Base-by-base conservation (phyloP, 2,888 invertebrate species). In the Oxycera nigricornis region DNA sequence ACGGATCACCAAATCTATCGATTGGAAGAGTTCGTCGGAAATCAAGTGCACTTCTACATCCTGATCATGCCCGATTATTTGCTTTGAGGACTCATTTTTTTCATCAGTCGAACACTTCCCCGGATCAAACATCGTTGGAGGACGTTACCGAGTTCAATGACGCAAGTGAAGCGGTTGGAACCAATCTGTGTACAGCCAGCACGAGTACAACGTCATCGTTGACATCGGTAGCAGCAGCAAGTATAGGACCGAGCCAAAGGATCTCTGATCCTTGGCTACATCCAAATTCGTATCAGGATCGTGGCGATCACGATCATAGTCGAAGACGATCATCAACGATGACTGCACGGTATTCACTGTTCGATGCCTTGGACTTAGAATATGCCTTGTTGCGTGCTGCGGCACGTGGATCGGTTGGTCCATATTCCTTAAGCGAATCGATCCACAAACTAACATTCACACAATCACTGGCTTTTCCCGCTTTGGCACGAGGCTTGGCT, bases 361-460 rank as follows among this genome's bases (percentile, higher is more conserved):
- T 91, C 84, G 91, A 91, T 83, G 90, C 91, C 14, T 82, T 91
- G 79, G 91, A 92, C 82, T 84, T 91, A 79, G 91, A 92, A 81
- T 92, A 91, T 83, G 91, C 91, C 2, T 83, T 91, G 11, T 83
- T 91, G 65, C 85, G 91, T 39, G 91, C 91, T 1, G 91, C 91
- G 1, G 91, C 91, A 0, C 87, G 91, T 26, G 91, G 91, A 72
- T 91, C 91, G 67, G 91, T 91, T 31, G 91, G 91, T 2, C 91
- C 91, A 0, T 91, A 91, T 81, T 90, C 90, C 35, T 84, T 91
- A 7, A 91, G 91, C 77, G 91, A 91, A 82, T 91, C 91, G 74
- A 86, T 91, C 78, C 91, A 91, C 84, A 91, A 91, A 83, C 83
- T 92, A 79, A 91, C 91, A 57, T 91, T 91, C 81, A 91, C 91